A percentile compares a stretch with the other conserved stretches of the same genome.
phyloP scores from a whole-genome alignment of 2,888 invertebrate species.

The Andrena bicolor region DNA sequence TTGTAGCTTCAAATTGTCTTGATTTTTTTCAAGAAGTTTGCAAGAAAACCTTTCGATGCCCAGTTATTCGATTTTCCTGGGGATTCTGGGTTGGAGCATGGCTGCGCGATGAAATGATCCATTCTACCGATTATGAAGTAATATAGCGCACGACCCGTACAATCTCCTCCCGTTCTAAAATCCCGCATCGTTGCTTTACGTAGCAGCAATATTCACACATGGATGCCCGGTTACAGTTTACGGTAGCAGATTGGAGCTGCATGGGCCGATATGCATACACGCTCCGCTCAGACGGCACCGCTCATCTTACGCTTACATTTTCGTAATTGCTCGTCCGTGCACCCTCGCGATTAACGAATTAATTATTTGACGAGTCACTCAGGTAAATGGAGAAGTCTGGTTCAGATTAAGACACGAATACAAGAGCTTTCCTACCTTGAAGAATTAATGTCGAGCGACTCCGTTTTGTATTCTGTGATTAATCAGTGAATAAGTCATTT shows the following conservation, averaged over 20 bases:
- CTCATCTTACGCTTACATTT: conserved; percentile 24
- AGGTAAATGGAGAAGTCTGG: neutral
- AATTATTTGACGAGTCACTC: conserved; percentile 31
- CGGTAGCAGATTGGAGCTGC: conserved; percentile 30
- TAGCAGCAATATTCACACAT: neutral
- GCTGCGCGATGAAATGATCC: too few relatives aligned
- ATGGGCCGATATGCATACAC: conserved; percentile 40
- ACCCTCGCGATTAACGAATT: neutral
- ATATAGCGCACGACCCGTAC: too few relatives aligned
- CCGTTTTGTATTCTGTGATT: neutral
- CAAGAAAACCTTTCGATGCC: too few relatives aligned
- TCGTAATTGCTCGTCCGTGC: conserved; percentile 28
- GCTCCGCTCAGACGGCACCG: neutral
- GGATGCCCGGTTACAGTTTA: conserved; percentile 37
- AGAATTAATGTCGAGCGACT: neutral
- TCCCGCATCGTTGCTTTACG: too few relatives aligned
- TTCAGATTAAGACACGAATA: neutral
- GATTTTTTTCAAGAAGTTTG: too few relatives aligned
- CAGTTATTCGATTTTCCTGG: too few relatives aligned
- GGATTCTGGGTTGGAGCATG: too few relatives aligned
- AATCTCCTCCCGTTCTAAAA: too few relatives aligned
- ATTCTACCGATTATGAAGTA: too few relatives aligned
- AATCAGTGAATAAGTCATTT: too few relatives aligned
- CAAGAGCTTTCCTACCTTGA: neutral
- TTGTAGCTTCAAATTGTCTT: too few relatives aligned